Conservation (phyloP, 2,888 invertebrate species). For the Noctuana brunneofusca region DNA sequence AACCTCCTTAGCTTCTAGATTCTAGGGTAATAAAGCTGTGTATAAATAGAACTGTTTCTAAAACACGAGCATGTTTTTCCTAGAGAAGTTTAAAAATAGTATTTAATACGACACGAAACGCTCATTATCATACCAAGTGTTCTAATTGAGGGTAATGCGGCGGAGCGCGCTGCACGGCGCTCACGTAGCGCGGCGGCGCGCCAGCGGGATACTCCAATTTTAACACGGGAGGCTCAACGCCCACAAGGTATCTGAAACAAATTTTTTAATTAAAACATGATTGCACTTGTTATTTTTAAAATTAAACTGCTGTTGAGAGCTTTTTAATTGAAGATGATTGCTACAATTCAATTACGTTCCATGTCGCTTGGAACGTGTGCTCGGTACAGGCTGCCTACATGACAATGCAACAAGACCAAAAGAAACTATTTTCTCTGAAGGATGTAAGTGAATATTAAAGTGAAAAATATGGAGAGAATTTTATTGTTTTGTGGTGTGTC, state of each 20-base stretch:
- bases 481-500: neutral
- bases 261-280: slow-evolving; percentile 15
- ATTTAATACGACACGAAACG: slow-evolving; percentile 11
- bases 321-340: slow-evolving; percentile 8
- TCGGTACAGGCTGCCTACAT: neutral
- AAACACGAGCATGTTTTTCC: slow-evolving; percentile 18
- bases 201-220: slow-evolving; percentile 86
- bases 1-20: neutral
- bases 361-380: neutral
- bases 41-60: slow-evolving; percentile 24
- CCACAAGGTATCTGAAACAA: slow-evolving; percentile 88
- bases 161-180: slow-evolving; percentile 85
- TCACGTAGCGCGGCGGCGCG: slow-evolving; percentile 86
- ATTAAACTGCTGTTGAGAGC: slow-evolving; percentile 4
- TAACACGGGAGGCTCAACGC: slow-evolving; percentile 93
- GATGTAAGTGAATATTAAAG: slow-evolving; percentile 6
- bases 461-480: neutral
- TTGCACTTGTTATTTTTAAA: neutral
- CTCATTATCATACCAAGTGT: slow-evolving; percentile 56
- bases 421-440: neutral
- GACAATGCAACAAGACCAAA: neutral
- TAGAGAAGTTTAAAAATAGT: slow-evolving; percentile 28
- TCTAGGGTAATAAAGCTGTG: slow-evolving; percentile 14
- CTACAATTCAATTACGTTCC: slow-evolving; percentile 8
- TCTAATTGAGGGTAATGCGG: slow-evolving; percentile 74